Percentiles rank a stretch among this genome's conserved stretches.
Conservation (phyloP, 2,113 vertebrate species). For the Hippocampus abdominalis region DNA sequence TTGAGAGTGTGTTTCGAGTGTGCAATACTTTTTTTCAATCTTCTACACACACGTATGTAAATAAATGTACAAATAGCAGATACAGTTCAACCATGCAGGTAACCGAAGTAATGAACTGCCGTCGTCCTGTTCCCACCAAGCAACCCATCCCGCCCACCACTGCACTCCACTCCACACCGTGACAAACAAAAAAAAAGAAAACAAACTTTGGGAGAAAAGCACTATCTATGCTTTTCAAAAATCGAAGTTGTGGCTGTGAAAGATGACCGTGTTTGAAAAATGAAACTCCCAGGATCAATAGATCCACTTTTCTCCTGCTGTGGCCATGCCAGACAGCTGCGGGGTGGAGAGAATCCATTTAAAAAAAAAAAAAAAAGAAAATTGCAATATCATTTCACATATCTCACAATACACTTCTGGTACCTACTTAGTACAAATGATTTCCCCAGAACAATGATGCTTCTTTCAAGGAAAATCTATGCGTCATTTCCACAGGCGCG, state of each 20-base stretch:
- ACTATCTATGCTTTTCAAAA: slow-evolving; percentile 50
- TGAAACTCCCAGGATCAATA: slow-evolving; percentile 62
- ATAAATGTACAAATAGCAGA: neutral
- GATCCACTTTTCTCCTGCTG: slow-evolving; percentile 54
- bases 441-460: slow-evolving; percentile 34
- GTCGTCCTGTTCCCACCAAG: slow-evolving; percentile 2
- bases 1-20: neutral
- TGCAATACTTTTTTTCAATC: neutral
- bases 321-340: slow-evolving; percentile 44
- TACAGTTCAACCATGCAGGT: neutral
- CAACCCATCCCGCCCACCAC: slow-evolving; percentile 11
- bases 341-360: slow-evolving; percentile 38
- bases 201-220: slow-evolving; percentile 40
- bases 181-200: slow-evolving; percentile 45
- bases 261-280: slow-evolving; percentile 56
- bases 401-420: slow-evolving; percentile 25
- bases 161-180: slow-evolving; percentile 22
- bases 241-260: slow-evolving; percentile 43
- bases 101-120: neutral
- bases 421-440: slow-evolving; percentile 29
- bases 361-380: slow-evolving; percentile 26
- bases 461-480: slow-evolving; percentile 29
- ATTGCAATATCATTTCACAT: slow-evolving; percentile 21
- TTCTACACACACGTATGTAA: neutral
- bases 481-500: slow-evolving; percentile 16